Conservation (phyloP, 2,888 invertebrate genomes). For the Dermolepida albohirtum region DNA sequence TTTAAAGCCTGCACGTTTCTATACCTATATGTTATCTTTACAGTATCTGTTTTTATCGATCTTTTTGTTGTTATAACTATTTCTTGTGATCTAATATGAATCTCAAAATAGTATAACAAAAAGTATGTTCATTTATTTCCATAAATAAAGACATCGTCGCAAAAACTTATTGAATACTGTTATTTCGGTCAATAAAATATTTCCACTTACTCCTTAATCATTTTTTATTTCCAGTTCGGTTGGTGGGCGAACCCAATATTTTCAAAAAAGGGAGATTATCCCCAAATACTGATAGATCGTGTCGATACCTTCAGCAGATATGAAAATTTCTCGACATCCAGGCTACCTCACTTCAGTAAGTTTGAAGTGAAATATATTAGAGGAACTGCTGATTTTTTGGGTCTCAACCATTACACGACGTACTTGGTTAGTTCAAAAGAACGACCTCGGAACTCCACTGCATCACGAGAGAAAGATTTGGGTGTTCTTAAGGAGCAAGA, state of each 20-base stretch:
- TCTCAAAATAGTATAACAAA: no score
- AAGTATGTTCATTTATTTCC: no score
- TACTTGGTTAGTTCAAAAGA: conserved; percentile 60
- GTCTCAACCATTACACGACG: conserved; percentile 74
- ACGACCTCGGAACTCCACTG: conserved; percentile 61
- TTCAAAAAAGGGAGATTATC: conserved; percentile 67
- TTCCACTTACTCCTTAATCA: no score
- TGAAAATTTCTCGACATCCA: conserved; percentile 64
- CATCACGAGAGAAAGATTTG: conserved; percentile 65
- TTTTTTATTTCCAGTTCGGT: conserved; percentile 60
- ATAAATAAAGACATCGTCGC: no score
- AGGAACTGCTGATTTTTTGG: conserved; percentile 74
- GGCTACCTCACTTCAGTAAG: conserved; percentile 65
- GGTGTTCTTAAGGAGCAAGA: conserved; percentile 63
- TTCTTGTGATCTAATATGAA: no score
- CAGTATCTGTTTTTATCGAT: no score
- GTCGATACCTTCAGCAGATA: conserved; percentile 63
- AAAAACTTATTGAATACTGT: no score
- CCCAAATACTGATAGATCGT: conserved; percentile 64
- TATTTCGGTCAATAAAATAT: no score
- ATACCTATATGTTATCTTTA: no score
- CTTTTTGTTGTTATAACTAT: no score
- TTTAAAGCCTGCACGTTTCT: no score
- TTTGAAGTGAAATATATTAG: conserved; percentile 64
- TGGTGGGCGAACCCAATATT: conserved; percentile 67